phyloP scores from a whole-genome alignment of 92 coral and sea anemone species.

The Actinostola sp. region DNA sequence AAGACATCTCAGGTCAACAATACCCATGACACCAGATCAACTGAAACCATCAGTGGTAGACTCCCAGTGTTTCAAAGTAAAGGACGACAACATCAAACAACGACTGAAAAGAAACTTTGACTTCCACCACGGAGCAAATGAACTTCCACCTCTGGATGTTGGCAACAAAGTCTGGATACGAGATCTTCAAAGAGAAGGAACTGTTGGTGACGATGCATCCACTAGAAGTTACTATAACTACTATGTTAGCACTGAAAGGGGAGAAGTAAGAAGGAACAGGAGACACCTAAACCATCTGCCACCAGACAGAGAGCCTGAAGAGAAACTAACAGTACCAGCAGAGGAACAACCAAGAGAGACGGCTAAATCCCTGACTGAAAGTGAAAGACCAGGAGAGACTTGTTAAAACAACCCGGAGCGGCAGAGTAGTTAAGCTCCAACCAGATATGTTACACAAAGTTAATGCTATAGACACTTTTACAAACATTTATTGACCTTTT shows the following conservation, averaged over 20 bases:
- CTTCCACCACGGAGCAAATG: slow-evolving; percentile 39
- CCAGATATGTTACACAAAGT: too few relatives aligned
- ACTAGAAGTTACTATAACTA: slow-evolving; percentile 19
- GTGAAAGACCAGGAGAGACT: too few relatives aligned
- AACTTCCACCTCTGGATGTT: slow-evolving; percentile 28
- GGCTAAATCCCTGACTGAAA: too few relatives aligned
- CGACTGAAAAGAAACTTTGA: slow-evolving; percentile 54
- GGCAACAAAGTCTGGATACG: slow-evolving; percentile 57
- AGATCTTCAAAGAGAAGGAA: slow-evolving; percentile 38
- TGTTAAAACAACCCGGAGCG: too few relatives aligned
- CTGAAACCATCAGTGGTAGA: slow-evolving; percentile 44
- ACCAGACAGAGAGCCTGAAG: slow-evolving; percentile 2
- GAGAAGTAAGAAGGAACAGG: slow-evolving; percentile 38
- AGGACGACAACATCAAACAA: slow-evolving; percentile 33
- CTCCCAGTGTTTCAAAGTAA: slow-evolving; percentile 37
- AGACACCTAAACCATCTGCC: slow-evolving; percentile 33
- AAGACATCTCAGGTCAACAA: slow-evolving; percentile 28
- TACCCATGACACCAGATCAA: slow-evolving; percentile 29
- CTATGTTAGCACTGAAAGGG: slow-evolving; percentile 21
- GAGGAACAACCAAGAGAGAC: too few relatives aligned
- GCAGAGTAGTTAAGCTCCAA: too few relatives aligned
- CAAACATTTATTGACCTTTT: too few relatives aligned
- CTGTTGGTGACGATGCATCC: slow-evolving; percentile 29
- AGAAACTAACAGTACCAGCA: not conserved
- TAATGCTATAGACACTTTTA: too few relatives aligned